Evolutionary conservation across 2,113 vertebrate genomes (phyloP), one percentile per base, ranked within the genome.

Genomic region (Perca schrenkii): DNA sequence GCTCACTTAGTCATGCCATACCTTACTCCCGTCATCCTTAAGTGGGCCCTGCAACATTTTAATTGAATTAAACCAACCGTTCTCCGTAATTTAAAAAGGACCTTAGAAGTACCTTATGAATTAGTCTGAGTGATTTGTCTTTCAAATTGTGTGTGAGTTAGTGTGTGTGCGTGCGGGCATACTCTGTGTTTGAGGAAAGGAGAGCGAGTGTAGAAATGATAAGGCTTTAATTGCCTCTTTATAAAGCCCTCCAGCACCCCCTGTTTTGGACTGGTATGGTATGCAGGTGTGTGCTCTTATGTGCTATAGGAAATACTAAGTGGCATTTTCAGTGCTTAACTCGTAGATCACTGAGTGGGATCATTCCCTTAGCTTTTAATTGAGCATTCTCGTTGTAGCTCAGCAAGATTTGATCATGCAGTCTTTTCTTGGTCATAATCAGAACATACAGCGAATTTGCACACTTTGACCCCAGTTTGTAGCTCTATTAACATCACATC

Each of bases 21-120:
- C 79, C 81, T 73, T 76, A 49, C 79, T 80, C 62, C 60, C 50
- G 76, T 82, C 84, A 80, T 84, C 81, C 81, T 80, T 70, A 91
- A 94, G 86, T 91, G 73, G 77, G 82, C 85, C 82, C 82, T 28
- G 69, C 85, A 82, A 85, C 79, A 66, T 89, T 93, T 90, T 94
- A 94, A 94, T 95, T 93, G 84, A 94, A 94, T 93, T 93, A 94
- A 93, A 80, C 86, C 90, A 88, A 85, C 74, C 87, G 65, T 91
- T 83, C 76, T 63, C 76, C 69, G 75, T 84, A 50, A 79, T 88
- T 90, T 80, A 85, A 87, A 86, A 92, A 86, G 81, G 86, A 86
- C 81, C 87, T 87, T 75, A 81, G 86, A 94, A 91, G 91, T 88
- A 84, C 89, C 83, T 83, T 85, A 81, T 90, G 86, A 94, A 90